phyloP scores from a whole-genome alignment of 2,888 invertebrate genomes.

The Stenoptilia bipunctidactyla region DNA sequence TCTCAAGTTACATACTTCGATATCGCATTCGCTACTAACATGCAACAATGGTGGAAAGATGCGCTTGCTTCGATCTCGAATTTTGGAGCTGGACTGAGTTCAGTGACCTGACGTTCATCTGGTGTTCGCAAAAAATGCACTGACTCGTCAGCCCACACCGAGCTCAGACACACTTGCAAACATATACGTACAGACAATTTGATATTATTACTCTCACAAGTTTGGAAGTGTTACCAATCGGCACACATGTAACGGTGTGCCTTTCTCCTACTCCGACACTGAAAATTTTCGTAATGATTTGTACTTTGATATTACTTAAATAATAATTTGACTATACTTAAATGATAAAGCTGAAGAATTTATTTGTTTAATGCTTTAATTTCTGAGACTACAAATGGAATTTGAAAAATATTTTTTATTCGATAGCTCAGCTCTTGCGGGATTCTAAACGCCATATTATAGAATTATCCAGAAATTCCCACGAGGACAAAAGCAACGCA shows the following conservation, averaged over 20 bases:
- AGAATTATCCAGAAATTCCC: too few relatives aligned
- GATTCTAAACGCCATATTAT: too few relatives aligned
- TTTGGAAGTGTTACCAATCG: slow-evolving; percentile 39
- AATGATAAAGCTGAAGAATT: too few relatives aligned
- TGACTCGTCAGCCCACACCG: slow-evolving; percentile 57
- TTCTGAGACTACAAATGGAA: too few relatives aligned
- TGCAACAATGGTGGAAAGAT: slow-evolving; percentile 31
- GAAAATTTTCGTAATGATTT: too few relatives aligned
- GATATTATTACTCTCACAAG: neutral
- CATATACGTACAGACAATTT: slow-evolving; percentile 18
- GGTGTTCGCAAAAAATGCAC: slow-evolving; percentile 64
- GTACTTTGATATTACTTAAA: too few relatives aligned
- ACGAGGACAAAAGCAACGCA: too few relatives aligned
- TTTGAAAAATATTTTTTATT: too few relatives aligned
- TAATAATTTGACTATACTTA: too few relatives aligned
- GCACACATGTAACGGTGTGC: slow-evolving; percentile 44
- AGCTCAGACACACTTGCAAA: slow-evolving; percentile 52
- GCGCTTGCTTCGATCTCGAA: slow-evolving; percentile 46
- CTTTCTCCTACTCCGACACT: slow-evolving; percentile 43
- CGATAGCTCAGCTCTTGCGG: too few relatives aligned
- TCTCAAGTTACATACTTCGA: neutral
- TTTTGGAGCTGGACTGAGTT: slow-evolving; percentile 58
- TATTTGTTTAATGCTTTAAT: too few relatives aligned
- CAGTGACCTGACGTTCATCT: slow-evolving; percentile 59
- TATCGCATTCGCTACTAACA: slow-evolving; percentile 16